phyloP scores from a whole-genome alignment of 2,113 vertebrate species.

The Narcine bancroftii region DNA sequence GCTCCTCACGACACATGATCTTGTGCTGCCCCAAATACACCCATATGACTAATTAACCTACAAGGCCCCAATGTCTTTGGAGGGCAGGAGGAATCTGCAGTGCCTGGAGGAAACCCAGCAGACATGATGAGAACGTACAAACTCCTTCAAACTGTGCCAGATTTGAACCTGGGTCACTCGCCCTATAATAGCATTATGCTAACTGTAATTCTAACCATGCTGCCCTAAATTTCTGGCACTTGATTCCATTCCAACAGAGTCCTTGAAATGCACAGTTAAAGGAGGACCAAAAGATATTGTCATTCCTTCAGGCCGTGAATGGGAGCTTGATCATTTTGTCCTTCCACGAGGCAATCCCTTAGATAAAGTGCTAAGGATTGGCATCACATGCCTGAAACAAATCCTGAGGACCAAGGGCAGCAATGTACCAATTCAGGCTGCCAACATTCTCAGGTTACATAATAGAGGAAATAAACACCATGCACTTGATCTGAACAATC shows the following conservation, averaged over 20 bases:
- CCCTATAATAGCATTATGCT: too few relatives aligned
- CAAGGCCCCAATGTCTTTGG: too few relatives aligned
- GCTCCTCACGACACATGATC: too few relatives aligned
- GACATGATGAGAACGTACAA: too few relatives aligned
- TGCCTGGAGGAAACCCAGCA: too few relatives aligned
- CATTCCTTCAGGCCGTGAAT: not conserved
- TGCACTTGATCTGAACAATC: conserved; percentile 20
- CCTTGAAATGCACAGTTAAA: not conserved
- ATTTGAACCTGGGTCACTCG: too few relatives aligned
- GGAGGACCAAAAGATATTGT: not conserved
- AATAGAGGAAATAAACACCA: not conserved
- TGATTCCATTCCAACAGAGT: not conserved
- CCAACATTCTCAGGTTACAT: conserved; percentile 27
- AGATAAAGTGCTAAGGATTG: not conserved
- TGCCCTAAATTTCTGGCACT: not conserved
- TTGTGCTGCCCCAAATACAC: too few relatives aligned
- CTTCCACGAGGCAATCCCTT: not conserved
- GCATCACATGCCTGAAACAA: not conserved
- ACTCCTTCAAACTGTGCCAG: too few relatives aligned
- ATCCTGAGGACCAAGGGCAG: conserved; percentile 1
- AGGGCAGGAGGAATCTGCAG: too few relatives aligned
- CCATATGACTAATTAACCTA: too few relatives aligned
- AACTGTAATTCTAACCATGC: too few relatives aligned
- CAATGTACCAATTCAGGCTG: conserved; percentile 17
- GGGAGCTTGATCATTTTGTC: not conserved